Percentiles rank a stretch among this genome's conserved stretches.
These are phyloP conservation scores for Anodontia alba DNA, from an alignment of 2,888 invertebrate species.

Conservation along the genomic window DNA sequence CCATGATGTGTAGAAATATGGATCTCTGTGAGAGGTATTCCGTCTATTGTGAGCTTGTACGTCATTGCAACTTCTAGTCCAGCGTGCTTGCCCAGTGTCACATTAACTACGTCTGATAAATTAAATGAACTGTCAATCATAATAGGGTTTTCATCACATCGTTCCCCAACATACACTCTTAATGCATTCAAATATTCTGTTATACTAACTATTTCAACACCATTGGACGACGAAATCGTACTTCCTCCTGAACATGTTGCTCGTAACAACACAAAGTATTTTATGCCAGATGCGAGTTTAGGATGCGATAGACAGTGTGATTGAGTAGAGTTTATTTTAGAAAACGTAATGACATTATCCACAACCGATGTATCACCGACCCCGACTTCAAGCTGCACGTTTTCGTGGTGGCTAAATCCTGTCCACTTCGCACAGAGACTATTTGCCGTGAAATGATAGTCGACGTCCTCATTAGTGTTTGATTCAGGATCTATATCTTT, in stretches of 20 bases:
- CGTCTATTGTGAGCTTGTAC: too few relatives aligned
- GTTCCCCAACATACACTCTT: neutral
- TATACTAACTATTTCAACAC: neutral
- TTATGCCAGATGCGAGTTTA: neutral
- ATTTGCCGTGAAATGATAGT: conserved; percentile 30
- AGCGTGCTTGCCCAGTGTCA: too few relatives aligned
- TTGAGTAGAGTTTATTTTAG: neutral
- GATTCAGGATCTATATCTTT: conserved; percentile 45
- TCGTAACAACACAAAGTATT: conserved; percentile 28
- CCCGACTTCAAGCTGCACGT: conserved; percentile 35
- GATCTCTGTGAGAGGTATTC: too few relatives aligned
- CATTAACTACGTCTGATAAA: too few relatives aligned
- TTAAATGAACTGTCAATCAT: too few relatives aligned
- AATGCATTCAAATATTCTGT: neutral
- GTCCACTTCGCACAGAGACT: conserved; percentile 43
- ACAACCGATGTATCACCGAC: conserved; percentile 20
- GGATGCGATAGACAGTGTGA: conserved; percentile 16
- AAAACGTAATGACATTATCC: conserved; percentile 27
- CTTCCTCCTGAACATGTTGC: conserved; percentile 39
- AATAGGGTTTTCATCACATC: neutral
- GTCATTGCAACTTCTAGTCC: too few relatives aligned
- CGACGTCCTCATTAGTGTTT: conserved; percentile 2
- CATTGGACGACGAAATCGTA: conserved; percentile 26
- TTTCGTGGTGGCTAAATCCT: conserved; percentile 49
- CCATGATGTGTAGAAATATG: too few relatives aligned